phyloP scores from a whole-genome alignment of 2,113 vertebrate species.

The Corythoichthys haematopterus region DNA sequence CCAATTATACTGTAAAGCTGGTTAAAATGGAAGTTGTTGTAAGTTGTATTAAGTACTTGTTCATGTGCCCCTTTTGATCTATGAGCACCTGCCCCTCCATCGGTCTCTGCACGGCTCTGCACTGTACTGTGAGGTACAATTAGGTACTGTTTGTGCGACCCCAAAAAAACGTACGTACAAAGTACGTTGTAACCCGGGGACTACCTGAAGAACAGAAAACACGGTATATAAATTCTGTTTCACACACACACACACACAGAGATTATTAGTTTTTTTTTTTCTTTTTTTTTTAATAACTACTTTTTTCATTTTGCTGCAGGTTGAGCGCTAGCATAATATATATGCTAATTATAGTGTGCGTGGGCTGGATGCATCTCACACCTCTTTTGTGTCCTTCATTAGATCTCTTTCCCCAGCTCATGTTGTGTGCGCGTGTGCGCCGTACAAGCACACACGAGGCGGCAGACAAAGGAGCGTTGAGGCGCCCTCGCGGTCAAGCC shows the following conservation, averaged over 20 bases:
- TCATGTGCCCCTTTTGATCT: too few relatives aligned
- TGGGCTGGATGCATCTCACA: constrained; percentile 35
- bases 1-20: too few relatives aligned
- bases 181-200: too few relatives aligned
- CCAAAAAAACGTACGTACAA: too few relatives aligned
- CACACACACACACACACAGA: constrained; percentile 11
- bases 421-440: constrained; percentile 3
- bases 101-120: too few relatives aligned
- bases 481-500: constrained; percentile 42
- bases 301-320: constrained; percentile 41
- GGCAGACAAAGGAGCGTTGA: constrained; percentile 58
- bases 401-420: constrained; percentile 23
- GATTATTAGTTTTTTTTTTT: constrained; percentile 50
- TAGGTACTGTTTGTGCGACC: too few relatives aligned
- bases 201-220: too few relatives aligned
- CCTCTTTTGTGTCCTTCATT: constrained; percentile 50
- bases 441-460: constrained; percentile 49
- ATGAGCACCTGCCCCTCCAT: too few relatives aligned
- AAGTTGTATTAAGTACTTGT: too few relatives aligned
- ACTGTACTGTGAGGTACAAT: too few relatives aligned
- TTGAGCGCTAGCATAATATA: constrained; percentile 57
- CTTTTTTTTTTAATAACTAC: constrained; percentile 24
- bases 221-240: constrained; percentile 33
- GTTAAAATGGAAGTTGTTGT: too few relatives aligned
- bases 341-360: constrained; percentile 59